These are phyloP conservation scores for Campoplex nolae DNA, from an alignment of 2,888 invertebrate genomes.

Conservation along the genomic window DNA sequence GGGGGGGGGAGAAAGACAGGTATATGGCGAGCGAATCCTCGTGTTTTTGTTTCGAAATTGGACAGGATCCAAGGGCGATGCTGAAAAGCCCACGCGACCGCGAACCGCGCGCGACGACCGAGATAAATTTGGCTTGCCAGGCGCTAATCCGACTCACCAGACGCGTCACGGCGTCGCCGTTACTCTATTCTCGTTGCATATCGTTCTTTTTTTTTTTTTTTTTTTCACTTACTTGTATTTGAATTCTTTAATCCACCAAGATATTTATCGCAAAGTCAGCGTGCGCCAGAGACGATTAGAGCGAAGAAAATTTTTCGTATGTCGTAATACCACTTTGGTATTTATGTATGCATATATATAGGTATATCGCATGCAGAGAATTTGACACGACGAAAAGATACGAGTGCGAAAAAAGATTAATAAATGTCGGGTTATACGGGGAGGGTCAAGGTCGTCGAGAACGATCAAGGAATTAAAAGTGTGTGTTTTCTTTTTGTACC, in stretches of 20 bases:
- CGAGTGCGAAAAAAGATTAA: not conserved
- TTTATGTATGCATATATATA: not conserved
- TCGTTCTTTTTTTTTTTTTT: not conserved
- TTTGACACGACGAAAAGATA: not conserved
- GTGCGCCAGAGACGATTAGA: no score
- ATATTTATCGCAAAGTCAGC: not conserved
- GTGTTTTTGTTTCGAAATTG: constrained; percentile 2
- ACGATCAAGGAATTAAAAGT: not conserved
- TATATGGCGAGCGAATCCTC: not conserved
- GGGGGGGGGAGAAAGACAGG: no score
- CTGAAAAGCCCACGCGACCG: constrained; percentile 2
- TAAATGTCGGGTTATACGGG: not conserved
- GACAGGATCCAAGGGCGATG: constrained; percentile 1
- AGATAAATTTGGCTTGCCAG: not conserved
- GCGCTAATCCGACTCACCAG: not conserved
- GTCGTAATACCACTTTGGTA: not conserved
- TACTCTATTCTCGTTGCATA: constrained; percentile 6
- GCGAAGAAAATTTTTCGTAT: not conserved
- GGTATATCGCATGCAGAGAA: not conserved
- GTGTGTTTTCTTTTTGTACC: not conserved
- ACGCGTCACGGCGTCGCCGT: not conserved
- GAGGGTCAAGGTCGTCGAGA: not conserved
- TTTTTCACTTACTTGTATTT: not conserved
- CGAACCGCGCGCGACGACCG: constrained; percentile 9
- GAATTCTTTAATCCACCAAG: not conserved